Evolutionary conservation across 2,888 invertebrate genomes (phyloP), one percentile per base, ranked within the genome.

Genomic region (Phoenoteleia sp.): DNA sequence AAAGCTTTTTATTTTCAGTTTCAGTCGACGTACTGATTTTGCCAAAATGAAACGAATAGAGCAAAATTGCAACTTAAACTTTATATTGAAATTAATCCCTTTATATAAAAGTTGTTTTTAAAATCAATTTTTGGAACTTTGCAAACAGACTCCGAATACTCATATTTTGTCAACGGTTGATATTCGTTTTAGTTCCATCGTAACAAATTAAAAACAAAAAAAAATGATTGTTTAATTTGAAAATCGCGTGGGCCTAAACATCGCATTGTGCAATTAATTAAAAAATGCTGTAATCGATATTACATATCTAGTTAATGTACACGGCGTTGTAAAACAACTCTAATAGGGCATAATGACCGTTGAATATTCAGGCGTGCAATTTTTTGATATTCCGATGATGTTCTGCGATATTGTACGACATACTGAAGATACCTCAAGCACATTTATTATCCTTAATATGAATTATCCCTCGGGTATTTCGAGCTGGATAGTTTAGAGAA

Each of bases 391-490:
- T 74, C 60, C 45, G 60, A 74, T 74, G 72, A 74, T 60, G 72
- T 74, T 49, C 39, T 15, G 60, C 60, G 60, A 74, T 74, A 62
- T 64, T 74, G 74, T 62, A 74, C 52, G 54, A 74, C 74, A 76
- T 66, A 76, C 56, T 76, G 54, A 76, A 47, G 39, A 47, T 66
- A 76, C 76, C 66, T 74, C 42, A 21, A 52, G 62, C 62, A 52
- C 52, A 62, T 62, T 74, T 74, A 74, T 74, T 74, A 74, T 62
- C 62, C 52, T 75, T 74, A 74, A 72, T 60, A 72, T 49, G 49
- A 72, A 60, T 72, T 72, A 72, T 49, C 60, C 72, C 36, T 15
- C 21, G 52, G 74, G 52, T 74, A 60, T 39, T 54, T 17, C n/a
- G 39, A 60, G 49, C 19, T 23, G 17, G 42, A 64, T 64, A 36